These are phyloP conservation scores for Drosophila diplacantha DNA, from an alignment of 2,888 invertebrate genomes.

Conservation along the genomic window DNA sequence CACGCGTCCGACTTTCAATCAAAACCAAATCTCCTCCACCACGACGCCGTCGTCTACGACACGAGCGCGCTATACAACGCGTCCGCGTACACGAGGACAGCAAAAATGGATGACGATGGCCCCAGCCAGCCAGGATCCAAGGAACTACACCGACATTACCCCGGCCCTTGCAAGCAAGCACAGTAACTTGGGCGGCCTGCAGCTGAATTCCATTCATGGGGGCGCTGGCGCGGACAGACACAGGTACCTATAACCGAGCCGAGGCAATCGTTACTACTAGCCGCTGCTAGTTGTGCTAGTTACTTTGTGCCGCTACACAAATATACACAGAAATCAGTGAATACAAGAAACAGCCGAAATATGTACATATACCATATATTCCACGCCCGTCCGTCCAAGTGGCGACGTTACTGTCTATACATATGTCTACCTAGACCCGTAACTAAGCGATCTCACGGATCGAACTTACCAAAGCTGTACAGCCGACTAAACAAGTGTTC, in stretches of 20 bases:
- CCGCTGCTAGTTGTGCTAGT: conserved; percentile 40
- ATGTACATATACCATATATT: conserved; percentile 41
- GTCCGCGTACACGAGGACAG: conserved; percentile 78
- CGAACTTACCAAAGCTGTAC: conserved; percentile 57
- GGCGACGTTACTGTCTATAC: conserved; percentile 54
- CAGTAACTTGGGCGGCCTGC: conserved; percentile 54
- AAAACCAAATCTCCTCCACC: conserved; percentile 69
- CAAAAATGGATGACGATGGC: conserved; percentile 78
- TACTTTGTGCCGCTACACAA: conserved; percentile 66
- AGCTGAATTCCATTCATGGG: conserved; percentile 63
- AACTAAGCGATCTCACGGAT: conserved; percentile 42
- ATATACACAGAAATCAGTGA: conserved; percentile 35
- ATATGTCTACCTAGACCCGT: conserved; percentile 54
- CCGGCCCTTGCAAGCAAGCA: conserved; percentile 39
- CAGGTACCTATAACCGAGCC: conserved; percentile 69
- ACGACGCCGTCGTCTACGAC: conserved; percentile 60
- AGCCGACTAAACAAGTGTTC: conserved; percentile 63
- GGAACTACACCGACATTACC: conserved; percentile 11
- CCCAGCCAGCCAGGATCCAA: conserved; percentile 6
- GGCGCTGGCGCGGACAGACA: conserved; percentile 63
- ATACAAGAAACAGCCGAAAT: conserved; percentile 26
- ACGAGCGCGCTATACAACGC: conserved; percentile 77
- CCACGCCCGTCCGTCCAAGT: conserved; percentile 26
- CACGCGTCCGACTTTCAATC: conserved; percentile 3
- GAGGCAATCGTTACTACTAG: conserved; percentile 1